Evolutionary conservation across 2,113 vertebrate genomes (phyloP).

Genomic region (Capra hircus): DNA sequence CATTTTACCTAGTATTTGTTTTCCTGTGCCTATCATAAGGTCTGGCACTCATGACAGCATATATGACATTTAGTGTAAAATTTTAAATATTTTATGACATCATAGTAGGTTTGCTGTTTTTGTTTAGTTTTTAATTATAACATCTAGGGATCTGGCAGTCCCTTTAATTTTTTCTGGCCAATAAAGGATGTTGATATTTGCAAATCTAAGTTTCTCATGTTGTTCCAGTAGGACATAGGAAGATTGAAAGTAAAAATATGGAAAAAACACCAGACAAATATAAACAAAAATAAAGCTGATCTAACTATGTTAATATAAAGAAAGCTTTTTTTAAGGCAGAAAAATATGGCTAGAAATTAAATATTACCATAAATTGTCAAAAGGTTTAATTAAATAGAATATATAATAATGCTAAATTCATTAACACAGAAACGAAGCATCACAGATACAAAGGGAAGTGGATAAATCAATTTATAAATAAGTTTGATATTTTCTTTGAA

Average conservation of each 20-base stretch:
- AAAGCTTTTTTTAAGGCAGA: not conserved
- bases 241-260: not conserved
- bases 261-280: not conserved
- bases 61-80: not conserved
- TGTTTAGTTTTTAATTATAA: not conserved
- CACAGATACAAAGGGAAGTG: not conserved
- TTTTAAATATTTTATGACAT: not conserved
- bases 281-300: not conserved
- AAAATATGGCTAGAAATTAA: not conserved
- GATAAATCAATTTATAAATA: not conserved
- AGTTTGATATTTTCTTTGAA: slow-evolving; percentile 14
- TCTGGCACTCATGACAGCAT: not conserved
- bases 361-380: not conserved
- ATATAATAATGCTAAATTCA: not conserved
- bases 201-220: not conserved
- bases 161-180: not conserved
- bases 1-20: not conserved
- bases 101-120: not conserved
- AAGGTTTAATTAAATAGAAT: not conserved
- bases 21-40: not conserved
- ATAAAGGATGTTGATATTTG: not conserved
- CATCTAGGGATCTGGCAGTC: not conserved
- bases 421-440: not conserved
- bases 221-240: not conserved
- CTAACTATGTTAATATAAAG: not conserved